Evolutionary conservation across 1,140 invertebrate species (phyloP).

Genomic region (Trichogramma pretiosum): DNA sequence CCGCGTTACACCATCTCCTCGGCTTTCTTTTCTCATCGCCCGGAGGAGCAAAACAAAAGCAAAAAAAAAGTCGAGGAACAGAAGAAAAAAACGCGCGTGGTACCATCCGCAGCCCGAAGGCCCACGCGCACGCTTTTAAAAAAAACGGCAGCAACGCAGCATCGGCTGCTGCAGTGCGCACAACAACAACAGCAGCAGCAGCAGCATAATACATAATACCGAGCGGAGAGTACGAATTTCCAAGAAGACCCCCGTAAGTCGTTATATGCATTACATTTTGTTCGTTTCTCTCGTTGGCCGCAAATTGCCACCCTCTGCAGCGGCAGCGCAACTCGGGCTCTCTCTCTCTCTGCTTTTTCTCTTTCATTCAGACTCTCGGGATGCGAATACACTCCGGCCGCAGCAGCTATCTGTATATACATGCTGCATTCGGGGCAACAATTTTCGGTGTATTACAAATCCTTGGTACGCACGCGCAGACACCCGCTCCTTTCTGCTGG

Average conservation of each 20-base stretch:
- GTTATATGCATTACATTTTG: slow-evolving; percentile 23
- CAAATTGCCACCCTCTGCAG: slow-evolving; percentile 44
- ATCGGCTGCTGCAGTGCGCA: too few species aligned
- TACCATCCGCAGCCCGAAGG: too few species aligned
- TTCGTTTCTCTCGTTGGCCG: slow-evolving; percentile 43
- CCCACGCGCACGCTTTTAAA: too few species aligned
- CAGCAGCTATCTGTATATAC: slow-evolving; percentile 13
- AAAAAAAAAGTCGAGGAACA: too few species aligned
- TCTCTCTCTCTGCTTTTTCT: slow-evolving; percentile 12
- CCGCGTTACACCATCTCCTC: too few species aligned
- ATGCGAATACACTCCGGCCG: slow-evolving; percentile 16
- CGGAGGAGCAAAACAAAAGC: too few species aligned
- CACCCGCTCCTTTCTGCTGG: background rate
- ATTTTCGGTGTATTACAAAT: slow-evolving; percentile 44
- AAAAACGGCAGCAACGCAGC: too few species aligned
- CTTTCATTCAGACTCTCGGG: too few species aligned
- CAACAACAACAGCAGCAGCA: too few species aligned
- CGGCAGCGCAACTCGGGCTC: background rate
- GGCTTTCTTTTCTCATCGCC: too few species aligned
- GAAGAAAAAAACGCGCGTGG: too few species aligned
- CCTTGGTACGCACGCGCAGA: slow-evolving; percentile 37
- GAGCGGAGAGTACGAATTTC: slow-evolving; percentile 20
- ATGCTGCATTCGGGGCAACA: slow-evolving; percentile 43
- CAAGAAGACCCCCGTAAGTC: slow-evolving; percentile 25
- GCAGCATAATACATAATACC: too few species aligned